These are phyloP conservation scores for Gymnocypris eckloni DNA, from an alignment of 2,797 vertebrate species.

Conservation along the genomic window DNA sequence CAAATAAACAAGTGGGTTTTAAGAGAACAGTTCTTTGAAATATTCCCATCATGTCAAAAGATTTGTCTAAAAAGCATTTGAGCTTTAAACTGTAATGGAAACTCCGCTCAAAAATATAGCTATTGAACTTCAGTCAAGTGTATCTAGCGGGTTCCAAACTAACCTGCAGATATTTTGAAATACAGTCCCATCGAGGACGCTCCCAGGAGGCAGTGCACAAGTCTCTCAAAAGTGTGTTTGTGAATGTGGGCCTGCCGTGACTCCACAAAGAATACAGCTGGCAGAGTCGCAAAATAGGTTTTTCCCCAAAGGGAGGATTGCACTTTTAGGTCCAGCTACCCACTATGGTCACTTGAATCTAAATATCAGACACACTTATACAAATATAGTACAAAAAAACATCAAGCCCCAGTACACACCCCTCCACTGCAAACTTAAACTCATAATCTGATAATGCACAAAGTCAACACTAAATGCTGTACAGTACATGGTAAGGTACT, in stretches of 20 bases:
- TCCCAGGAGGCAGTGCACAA: slow-evolving; percentile 33
- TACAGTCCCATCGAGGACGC: slow-evolving; percentile 40
- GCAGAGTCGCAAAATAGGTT: slow-evolving; percentile 35
- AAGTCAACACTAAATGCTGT: slow-evolving; percentile 42
- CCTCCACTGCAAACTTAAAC: slow-evolving; percentile 37
- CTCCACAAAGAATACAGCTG: neutral
- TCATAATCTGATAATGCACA: slow-evolving; percentile 37
- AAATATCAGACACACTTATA: slow-evolving; percentile 42
- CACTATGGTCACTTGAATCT: slow-evolving; percentile 41
- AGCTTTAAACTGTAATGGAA: slow-evolving; percentile 35
- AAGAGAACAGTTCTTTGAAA: slow-evolving; percentile 25
- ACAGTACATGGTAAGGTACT: slow-evolving; percentile 54
- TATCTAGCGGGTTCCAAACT: slow-evolving; percentile 34
- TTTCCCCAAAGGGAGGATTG: slow-evolving; percentile 54
- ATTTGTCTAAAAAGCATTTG: slow-evolving; percentile 20
- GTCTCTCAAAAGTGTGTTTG: slow-evolving; percentile 33
- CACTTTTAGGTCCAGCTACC: slow-evolving; percentile 54
- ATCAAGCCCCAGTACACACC: slow-evolving; percentile 27
- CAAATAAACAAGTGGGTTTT: slow-evolving; percentile 37
- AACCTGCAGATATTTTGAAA: slow-evolving; percentile 41
- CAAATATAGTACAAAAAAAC: slow-evolving; percentile 46
- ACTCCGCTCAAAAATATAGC: slow-evolving; percentile 41
- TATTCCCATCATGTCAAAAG: slow-evolving; percentile 32
- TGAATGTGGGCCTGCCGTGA: slow-evolving; percentile 16
- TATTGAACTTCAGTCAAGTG: slow-evolving; percentile 49